Evolutionary conservation across 1,140 invertebrate species (phyloP).

Genomic region (Calephelis virginiensis): DNA sequence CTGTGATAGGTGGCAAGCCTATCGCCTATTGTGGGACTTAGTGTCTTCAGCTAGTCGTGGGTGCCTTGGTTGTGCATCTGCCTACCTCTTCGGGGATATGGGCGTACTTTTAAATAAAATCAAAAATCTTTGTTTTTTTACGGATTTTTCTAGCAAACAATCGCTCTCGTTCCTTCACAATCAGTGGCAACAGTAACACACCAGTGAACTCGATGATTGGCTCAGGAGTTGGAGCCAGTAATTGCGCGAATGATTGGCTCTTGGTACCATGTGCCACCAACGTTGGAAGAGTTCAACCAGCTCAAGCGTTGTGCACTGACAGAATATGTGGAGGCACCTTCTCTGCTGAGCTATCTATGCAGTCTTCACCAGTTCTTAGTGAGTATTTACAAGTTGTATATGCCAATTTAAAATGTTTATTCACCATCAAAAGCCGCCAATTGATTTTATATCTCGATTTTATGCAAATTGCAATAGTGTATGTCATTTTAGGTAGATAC

Average conservation of each 20-base stretch:
- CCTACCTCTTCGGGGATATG: too few relatives aligned
- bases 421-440: too few relatives aligned
- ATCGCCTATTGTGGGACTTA: too few relatives aligned
- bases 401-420: too few relatives aligned
- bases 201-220: slow-evolving; percentile 84
- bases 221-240: slow-evolving; percentile 78
- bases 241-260: slow-evolving; percentile 87
- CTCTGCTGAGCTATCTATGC: slow-evolving; percentile 81
- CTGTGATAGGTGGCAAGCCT: too few relatives aligned
- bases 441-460: too few relatives aligned
- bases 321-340: slow-evolving; percentile 86
- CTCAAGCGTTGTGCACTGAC: slow-evolving; percentile 81
- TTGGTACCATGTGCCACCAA: slow-evolving; percentile 87
- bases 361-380: slow-evolving; percentile 82
- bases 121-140: slow-evolving; percentile 1
- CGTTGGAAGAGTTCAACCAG: slow-evolving; percentile 78
- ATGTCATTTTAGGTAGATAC: too few relatives aligned
- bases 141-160: slow-evolving; percentile 78
- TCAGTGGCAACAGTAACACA: slow-evolving; percentile 85
- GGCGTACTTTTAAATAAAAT: too few relatives aligned
- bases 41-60: too few relatives aligned
- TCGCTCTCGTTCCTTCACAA: slow-evolving; percentile 83
- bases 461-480: too few relatives aligned
- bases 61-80: too few relatives aligned
- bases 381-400: slow-evolving; percentile 48